Evolutionary conservation across 2,113 vertebrate species (phyloP), one percentile per base, ranked within the genome.

Genomic region (Lagopus muta): DNA sequence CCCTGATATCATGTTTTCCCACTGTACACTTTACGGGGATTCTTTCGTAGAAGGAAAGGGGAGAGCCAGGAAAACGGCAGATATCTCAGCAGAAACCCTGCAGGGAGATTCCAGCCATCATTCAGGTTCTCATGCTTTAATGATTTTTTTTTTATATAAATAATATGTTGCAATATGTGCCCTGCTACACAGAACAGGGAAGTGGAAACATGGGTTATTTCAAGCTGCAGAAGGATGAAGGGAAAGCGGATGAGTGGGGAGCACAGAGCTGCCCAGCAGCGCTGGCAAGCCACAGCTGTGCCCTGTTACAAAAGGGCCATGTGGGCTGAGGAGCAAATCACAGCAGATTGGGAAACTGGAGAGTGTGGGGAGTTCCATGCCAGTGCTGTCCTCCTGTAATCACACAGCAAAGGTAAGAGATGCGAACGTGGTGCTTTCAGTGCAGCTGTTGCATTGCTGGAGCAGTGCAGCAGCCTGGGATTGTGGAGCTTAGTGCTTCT

Each of bases 381-480:
- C 30, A 40, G 10, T 21, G 0, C 66, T 9, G 48, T 74, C 17
- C 7, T 8, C 45, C 75, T 71, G 25, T 0, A 0, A 48, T 2
- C 17, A 55, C 42, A 54, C 55, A 66, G 70, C 62, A 50, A 27
- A 57, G 64, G 13, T 17, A 13, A 74, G 89, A 36, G 86, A 19
- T 17, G 86, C 1, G 13, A 45, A 25, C 0, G 14, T 2, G 25
- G 65, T 48, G 20, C 2, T 0, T 32, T 12, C 0, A 21, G 65
- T 74, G 75, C 25, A 16, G 71, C 38, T 32, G 28, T 27, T 21
- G 13, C 43, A 16, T 58, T 43, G 22, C 13, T 1, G 36, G 36
- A 5, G 82, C 8, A 0, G 7, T 9, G 66, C 3, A 2, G 12
- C 45, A 28, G 7, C 34, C 8, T 1, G 1, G 43, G 7, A 3